Evolutionary conservation across 2,113 vertebrate species (phyloP).

Genomic region (Synchiropus splendidus): DNA sequence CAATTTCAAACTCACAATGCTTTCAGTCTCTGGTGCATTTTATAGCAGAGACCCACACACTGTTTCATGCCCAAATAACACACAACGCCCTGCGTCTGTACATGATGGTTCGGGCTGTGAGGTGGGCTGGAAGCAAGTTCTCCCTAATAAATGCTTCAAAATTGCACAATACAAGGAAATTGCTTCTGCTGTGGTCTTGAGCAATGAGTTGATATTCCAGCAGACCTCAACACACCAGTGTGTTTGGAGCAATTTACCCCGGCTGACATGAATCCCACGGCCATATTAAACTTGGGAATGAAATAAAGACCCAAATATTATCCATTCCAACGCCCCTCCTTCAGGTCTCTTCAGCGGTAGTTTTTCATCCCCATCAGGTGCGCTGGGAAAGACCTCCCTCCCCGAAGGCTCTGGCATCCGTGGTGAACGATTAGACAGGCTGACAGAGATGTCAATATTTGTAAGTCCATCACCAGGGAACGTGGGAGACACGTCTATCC

Average conservation of each 20-base stretch:
- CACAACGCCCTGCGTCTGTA: background rate
- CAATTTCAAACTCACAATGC: conserved; percentile 16
- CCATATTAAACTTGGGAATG: conserved; percentile 3
- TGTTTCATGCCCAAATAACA: conserved; percentile 3
- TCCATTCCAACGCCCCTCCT: conserved; percentile 4
- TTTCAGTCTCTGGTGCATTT: conserved; percentile 9
- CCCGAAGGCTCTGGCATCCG: background rate
- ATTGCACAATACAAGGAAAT: background rate
- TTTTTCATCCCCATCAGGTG: background rate
- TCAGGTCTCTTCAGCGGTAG: conserved; percentile 9
- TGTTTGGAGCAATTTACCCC: conserved; percentile 2
- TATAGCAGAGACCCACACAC: conserved; percentile 5
- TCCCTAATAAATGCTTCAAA: background rate
- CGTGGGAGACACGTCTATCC: conserved; percentile 17
- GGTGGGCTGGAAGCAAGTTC: too few species aligned
- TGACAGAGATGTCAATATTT: conserved; percentile 48
- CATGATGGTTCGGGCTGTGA: too few species aligned
- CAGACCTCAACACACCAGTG: background rate
- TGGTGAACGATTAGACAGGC: conserved; percentile 32
- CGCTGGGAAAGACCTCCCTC: too few species aligned
- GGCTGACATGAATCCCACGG: conserved; percentile 1
- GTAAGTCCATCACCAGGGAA: conserved; percentile 13
- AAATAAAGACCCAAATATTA: conserved; percentile 11
- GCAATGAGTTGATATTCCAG: background rate
- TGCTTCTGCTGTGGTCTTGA: too few species aligned